Conservation (phyloP, 2,113 vertebrate species). For the Platysternon megacephalum region DNA sequence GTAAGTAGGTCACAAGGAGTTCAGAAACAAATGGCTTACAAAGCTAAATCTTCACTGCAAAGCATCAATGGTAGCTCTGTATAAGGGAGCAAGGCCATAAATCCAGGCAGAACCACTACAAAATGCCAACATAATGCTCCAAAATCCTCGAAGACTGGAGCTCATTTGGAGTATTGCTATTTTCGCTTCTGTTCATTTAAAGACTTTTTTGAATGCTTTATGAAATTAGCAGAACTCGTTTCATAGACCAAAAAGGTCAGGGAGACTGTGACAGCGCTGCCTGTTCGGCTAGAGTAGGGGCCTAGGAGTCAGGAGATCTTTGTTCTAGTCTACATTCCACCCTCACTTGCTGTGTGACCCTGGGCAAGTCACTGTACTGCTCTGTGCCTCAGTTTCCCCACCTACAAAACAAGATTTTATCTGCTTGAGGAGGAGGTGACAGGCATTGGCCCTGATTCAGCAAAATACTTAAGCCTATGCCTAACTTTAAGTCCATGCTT, state of each 20-base stretch:
- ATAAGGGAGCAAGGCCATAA: not conserved
- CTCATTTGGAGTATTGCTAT: not conserved
- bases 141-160: not conserved
- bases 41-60: slow-evolving; percentile 14
- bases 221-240: not conserved
- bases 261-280: not conserved
- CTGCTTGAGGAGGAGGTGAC: not conserved
- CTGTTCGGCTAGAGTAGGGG: not conserved
- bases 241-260: not conserved
- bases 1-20: slow-evolving; percentile 50
- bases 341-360: not conserved
- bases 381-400: not conserved
- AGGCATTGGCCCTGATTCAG: not conserved
- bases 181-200: slow-evolving; percentile 19
- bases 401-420: not conserved
- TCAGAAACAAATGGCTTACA: slow-evolving; percentile 43
- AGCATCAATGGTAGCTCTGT: not conserved
- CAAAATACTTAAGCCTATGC: not conserved
- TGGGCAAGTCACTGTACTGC: not conserved
- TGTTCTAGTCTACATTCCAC: not conserved
- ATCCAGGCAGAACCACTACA: not conserved
- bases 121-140: not conserved
- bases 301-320: not conserved
- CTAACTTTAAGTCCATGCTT: not conserved
- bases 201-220: not conserved